Evolutionary conservation across 2,888 invertebrate species (phyloP).

Genomic region (Dynastes grantii): DNA sequence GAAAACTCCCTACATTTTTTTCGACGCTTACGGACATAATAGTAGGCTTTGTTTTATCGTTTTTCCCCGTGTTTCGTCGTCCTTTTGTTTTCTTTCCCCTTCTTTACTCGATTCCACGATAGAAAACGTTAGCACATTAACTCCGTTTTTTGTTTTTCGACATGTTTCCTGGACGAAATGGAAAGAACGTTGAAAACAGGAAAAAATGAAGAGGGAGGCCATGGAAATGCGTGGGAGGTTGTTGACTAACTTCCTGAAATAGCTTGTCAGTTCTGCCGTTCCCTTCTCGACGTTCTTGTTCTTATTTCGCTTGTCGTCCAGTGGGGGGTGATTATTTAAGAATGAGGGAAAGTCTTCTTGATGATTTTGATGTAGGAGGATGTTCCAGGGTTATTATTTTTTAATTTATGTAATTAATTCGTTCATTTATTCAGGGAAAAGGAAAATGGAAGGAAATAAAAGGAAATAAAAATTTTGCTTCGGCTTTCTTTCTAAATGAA

Average conservation of each 20-base stretch:
- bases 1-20: background rate
- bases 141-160: background rate
- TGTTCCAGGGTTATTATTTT: background rate
- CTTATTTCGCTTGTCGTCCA: background rate
- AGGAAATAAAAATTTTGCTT: background rate
- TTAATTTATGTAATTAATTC: background rate
- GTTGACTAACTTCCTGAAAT: background rate
- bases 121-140: background rate
- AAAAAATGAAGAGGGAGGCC: background rate
- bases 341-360: background rate
- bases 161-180: background rate
- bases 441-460: background rate
- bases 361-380: background rate
- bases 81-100: background rate
- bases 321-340: background rate
- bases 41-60: conserved; percentile 32
- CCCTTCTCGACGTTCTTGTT: background rate
- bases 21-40: background rate
- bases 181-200: background rate
- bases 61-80: background rate
- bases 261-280: background rate
- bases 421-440: background rate
- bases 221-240: background rate
- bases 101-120: background rate
- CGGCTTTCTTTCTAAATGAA: too few species aligned